Evolutionary conservation across 2,113 vertebrate genomes (phyloP).

Genomic region (Lophura nycthemera): DNA sequence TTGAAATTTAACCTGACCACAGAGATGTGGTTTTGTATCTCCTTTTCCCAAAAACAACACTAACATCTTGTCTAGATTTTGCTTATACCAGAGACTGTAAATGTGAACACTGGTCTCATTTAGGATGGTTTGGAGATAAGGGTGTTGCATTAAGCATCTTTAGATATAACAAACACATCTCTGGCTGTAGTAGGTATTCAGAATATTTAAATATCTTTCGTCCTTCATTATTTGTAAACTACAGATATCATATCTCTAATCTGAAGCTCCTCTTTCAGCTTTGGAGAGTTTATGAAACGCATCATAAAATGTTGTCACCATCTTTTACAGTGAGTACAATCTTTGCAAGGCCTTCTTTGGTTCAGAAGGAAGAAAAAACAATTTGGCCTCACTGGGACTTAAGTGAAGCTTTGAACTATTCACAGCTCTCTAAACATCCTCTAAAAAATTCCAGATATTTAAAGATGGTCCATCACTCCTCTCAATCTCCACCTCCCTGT

Average conservation of each 20-base stretch:
- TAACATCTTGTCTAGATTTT: not conserved
- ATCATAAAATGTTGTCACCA: not conserved
- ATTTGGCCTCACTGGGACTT: not conserved
- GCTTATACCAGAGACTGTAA: not conserved
- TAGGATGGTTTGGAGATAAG: not conserved
- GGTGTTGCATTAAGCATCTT: not conserved
- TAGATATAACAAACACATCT: not conserved
- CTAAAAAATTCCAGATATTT: not conserved
- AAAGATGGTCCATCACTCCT: not conserved
- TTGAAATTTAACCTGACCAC: not conserved
- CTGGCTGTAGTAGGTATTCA: not conserved
- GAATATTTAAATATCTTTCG: not conserved
- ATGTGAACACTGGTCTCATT: not conserved
- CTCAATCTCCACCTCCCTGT: not conserved
- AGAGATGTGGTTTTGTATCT: not conserved
- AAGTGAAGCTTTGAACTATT: not conserved
- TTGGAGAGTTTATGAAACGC: not conserved
- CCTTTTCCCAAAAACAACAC: not conserved
- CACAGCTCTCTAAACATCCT: not conserved
- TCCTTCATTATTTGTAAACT: not conserved
- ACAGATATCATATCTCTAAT: not conserved
- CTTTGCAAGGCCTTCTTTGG: not conserved
- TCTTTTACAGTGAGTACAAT: not conserved
- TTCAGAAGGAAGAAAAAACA: not conserved
- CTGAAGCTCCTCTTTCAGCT: not conserved